Conservation (phyloP, 2,113 vertebrate genomes). For the Oreotrochilus melanogaster region DNA sequence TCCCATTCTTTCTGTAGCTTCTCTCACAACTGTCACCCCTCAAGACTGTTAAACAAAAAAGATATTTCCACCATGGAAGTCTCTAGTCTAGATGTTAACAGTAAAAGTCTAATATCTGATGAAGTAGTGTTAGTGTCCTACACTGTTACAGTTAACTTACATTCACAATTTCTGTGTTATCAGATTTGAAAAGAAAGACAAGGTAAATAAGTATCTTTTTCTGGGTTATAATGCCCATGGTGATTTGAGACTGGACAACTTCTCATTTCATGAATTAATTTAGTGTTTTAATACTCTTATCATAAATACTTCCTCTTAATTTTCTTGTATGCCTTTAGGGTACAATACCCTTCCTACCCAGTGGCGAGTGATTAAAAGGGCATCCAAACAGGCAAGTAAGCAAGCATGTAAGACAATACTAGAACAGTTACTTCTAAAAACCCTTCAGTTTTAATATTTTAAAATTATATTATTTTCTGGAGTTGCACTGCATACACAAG, state of each 20-base stretch:
- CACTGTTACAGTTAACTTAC: not conserved
- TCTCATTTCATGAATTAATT: not conserved
- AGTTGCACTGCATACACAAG: not conserved
- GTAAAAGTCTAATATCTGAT: not conserved
- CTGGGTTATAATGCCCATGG: not conserved
- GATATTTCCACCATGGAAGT: not conserved
- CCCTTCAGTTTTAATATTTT: not conserved
- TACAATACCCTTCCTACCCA: not conserved
- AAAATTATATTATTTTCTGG: not conserved
- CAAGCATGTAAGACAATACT: not conserved
- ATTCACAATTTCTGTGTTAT: not conserved
- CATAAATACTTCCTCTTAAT: not conserved
- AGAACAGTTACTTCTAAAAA: not conserved
- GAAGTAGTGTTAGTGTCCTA: not conserved
- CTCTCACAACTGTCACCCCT: not conserved
- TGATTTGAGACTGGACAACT: not conserved
- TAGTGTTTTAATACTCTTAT: not conserved
- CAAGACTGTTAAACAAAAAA: not conserved
- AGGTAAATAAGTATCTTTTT: not conserved
- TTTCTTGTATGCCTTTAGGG: not conserved
- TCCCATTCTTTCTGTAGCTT: not conserved
- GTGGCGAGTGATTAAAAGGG: not conserved
- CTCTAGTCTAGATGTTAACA: not conserved
- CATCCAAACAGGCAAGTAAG: not conserved
- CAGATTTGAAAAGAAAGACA: not conserved